Evolutionary conservation across 2,888 invertebrate genomes (phyloP).

Genomic region (Cryptus armator): DNA sequence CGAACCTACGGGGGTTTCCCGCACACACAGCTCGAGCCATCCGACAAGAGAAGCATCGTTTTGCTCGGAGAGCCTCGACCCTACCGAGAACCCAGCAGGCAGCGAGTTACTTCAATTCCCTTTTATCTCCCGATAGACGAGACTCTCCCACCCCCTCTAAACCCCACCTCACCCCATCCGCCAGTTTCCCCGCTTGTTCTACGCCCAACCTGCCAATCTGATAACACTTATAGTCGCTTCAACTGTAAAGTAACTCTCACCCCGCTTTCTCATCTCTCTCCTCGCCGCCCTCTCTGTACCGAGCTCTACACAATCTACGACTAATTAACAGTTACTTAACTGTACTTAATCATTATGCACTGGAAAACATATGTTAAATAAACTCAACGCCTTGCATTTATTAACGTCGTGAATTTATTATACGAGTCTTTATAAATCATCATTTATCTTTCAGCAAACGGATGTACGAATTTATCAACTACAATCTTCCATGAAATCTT

Average conservation of each 20-base stretch:
- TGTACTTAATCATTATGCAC: conserved; percentile 55
- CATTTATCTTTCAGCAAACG: not conserved
- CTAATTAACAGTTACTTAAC: conserved; percentile 68
- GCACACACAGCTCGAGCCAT: conserved; percentile 40
- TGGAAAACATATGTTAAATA: conserved; percentile 40
- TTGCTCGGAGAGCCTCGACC: conserved; percentile 17
- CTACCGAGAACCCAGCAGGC: conserved; percentile 52
- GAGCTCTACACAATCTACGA: conserved; percentile 48
- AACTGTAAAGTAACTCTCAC: conserved; percentile 61
- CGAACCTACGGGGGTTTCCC: conserved; percentile 28
- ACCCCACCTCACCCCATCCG: conserved; percentile 2
- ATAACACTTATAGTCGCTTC: conserved; percentile 62
- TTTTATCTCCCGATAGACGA: conserved; percentile 66
- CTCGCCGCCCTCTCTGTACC: not conserved
- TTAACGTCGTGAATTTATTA: not conserved
- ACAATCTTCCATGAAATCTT: not conserved
- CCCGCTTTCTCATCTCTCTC: conserved; percentile 29
- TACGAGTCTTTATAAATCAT: not conserved
- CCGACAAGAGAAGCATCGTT: conserved; percentile 58
- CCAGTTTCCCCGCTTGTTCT: conserved; percentile 24
- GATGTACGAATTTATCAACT: not conserved
- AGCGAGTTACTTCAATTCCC: conserved; percentile 67
- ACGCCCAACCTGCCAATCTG: conserved; percentile 63
- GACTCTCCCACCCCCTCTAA: conserved; percentile 33
- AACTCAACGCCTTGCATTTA: conserved; percentile 20